A percentile compares a stretch with the other conserved stretches of the same genome.
phyloP scores from a whole-genome alignment of 2,113 vertebrate species.

The Pimephales promelas region DNA sequence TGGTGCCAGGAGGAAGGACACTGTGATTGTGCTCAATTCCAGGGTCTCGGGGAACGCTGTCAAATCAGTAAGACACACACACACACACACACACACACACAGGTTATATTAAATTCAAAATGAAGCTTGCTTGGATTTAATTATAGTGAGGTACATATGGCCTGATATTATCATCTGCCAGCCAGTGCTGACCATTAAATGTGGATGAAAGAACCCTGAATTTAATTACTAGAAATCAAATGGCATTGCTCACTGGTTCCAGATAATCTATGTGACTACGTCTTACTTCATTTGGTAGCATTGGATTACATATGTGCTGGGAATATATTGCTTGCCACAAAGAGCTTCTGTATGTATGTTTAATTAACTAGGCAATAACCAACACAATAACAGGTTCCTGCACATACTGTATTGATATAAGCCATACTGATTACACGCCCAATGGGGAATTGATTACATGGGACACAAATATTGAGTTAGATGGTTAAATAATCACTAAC shows the following conservation, averaged over 20 bases:
- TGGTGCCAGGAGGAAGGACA: conserved; percentile 87
- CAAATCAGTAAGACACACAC: conserved; percentile 88
- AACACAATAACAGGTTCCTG: conserved; percentile 32
- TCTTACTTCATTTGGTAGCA: conserved; percentile 41
- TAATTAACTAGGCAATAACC: conserved; percentile 47
- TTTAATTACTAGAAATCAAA: conserved; percentile 16
- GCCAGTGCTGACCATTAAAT: conserved; percentile 19
- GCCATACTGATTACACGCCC: not conserved
- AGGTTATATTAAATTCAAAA: conserved; percentile 11
- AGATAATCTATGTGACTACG: conserved; percentile 42
- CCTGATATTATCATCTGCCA: conserved; percentile 29
- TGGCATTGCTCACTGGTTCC: conserved; percentile 19
- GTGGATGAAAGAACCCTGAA: conserved; percentile 1
- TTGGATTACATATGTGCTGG: conserved; percentile 48
- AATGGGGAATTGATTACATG: not conserved
- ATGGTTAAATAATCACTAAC: not conserved
- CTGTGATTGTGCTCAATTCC: conserved; percentile 96
- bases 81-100: not conserved
- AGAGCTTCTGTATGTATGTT: conserved; percentile 53
- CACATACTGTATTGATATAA: conserved; percentile 9
- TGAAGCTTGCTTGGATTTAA: conserved; percentile 22
- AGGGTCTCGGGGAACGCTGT: conserved; percentile 92
- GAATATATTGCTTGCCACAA: conserved; percentile 46
- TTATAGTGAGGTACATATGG: not conserved
- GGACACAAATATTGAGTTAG: not conserved